phyloP scores from a whole-genome alignment of 2,888 invertebrate species.

The Nemotelus pantherinus region DNA sequence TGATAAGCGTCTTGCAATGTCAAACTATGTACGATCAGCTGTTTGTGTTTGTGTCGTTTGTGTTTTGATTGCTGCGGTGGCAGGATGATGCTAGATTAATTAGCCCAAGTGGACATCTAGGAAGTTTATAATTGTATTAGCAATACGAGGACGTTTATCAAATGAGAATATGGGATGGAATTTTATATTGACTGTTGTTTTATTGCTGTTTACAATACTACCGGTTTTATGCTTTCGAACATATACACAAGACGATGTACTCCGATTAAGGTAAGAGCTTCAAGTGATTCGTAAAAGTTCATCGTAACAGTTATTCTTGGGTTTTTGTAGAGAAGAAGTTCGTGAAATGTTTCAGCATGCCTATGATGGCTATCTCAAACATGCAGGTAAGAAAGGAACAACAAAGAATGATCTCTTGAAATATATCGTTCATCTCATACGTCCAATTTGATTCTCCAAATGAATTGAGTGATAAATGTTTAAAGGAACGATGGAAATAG shows the following conservation, averaged over 20 bases:
- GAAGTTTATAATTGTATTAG: not conserved
- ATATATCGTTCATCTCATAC: too few species aligned
- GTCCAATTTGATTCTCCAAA: too few species aligned
- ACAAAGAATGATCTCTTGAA: too few species aligned
- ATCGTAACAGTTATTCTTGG: not conserved
- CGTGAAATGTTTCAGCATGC: constrained; percentile 97
- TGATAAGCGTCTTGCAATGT: not conserved
- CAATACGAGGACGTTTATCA: not conserved
- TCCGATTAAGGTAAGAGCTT: constrained; percentile 34
- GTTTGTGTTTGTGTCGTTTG: not conserved
- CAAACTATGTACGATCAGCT: constrained; percentile 7
- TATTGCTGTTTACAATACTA: not conserved
- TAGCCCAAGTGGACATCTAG: not conserved
- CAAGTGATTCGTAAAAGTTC: not conserved
- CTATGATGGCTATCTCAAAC: constrained; percentile 91
- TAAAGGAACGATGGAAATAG: too few species aligned
- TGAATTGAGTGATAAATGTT: too few species aligned
- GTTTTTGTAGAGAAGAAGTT: constrained; percentile 79
- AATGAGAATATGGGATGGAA: not conserved
- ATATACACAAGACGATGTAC: constrained; percentile 36
- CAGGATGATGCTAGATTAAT: not conserved
- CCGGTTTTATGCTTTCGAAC: constrained; percentile 36
- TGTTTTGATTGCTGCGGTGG: constrained; percentile 24
- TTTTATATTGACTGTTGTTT: not conserved
- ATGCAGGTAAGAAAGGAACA: constrained; percentile 68